phyloP scores from a whole-genome alignment of 2,113 vertebrate species.

The Sakesphorus luctuosus region DNA sequence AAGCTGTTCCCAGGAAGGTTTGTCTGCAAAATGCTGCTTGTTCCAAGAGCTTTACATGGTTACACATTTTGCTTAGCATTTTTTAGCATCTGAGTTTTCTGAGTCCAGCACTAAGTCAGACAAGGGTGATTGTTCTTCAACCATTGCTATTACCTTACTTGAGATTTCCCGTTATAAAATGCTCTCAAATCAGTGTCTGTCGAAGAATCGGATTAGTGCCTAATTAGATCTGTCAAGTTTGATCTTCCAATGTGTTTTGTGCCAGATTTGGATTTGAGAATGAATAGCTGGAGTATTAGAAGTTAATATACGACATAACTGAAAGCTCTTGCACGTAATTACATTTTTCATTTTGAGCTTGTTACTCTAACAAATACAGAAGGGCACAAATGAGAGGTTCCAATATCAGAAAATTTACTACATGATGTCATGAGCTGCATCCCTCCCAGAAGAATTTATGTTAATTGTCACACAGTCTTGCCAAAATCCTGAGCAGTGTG shows the following conservation, averaged over 20 bases:
- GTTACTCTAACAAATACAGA: constrained; percentile 62
- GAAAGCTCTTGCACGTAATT: constrained; percentile 68
- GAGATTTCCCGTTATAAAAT: constrained; percentile 31
- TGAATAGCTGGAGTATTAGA: constrained; percentile 43
- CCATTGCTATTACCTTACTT: not conserved
- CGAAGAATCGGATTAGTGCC: not conserved
- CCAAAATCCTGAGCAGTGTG: constrained; percentile 49
- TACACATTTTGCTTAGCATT: constrained; percentile 44
- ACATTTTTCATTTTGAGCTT: constrained; percentile 63
- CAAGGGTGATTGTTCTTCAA: constrained; percentile 27
- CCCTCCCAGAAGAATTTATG: constrained; percentile 60
- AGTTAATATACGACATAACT: constrained; percentile 48
- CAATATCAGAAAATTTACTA: constrained; percentile 63
- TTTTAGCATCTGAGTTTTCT: constrained; percentile 24
- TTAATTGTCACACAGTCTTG: constrained; percentile 65
- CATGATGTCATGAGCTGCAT: constrained; percentile 70
- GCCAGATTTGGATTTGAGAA: not conserved
- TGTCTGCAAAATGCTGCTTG: constrained; percentile 26
- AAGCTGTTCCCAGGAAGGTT: constrained; percentile 39
- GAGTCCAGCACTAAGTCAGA: constrained; percentile 17
- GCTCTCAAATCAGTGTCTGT: constrained; percentile 45
- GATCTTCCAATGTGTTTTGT: constrained; percentile 32
- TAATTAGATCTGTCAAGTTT: constrained; percentile 41
- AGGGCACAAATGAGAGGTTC: constrained; percentile 64
- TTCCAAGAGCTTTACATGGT: constrained; percentile 56